Evolutionary conservation across 2,888 invertebrate species (phyloP), one percentile per base, ranked within the genome.

Genomic region (Conistra vaccinii): DNA sequence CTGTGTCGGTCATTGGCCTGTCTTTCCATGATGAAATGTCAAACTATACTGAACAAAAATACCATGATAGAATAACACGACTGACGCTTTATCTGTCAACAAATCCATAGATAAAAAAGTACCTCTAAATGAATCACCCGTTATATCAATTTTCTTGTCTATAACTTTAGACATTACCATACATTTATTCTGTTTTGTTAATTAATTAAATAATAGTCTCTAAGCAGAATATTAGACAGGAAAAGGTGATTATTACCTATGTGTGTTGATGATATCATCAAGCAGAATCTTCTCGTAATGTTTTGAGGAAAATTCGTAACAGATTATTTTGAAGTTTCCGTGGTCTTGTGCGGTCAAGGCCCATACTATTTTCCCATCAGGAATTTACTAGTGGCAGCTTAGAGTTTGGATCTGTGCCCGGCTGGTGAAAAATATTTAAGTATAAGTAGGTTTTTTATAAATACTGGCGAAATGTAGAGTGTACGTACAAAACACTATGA

Each of bases 161-260:
- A 42, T 39, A 55, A 45, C 4, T 14, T 61, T 1, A 14, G 29
- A 78, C 4, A 53, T 78, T 53, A 29, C 1, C 29, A 69, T 4
- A 42, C 45, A 79, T 35, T 35, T 35, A 35, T 35, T 57, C 29
- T 39, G 39, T 26, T 55, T 53, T 53, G 3, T 39, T 65, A 72
- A 53, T 73, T 39, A 60, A 7, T 60, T 42, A 51, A 26, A 51
- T 35, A 0, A 53, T 26, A 17, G 42, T 53, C 10, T 45, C 23
- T 60, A 60, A 39, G 26, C 26, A n/a, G 39, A 57, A 80, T 80
- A 42, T 45, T 17, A 35, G 20, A 45, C 29, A 45, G n/a, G 35
- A 65, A 72, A 65, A 26, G 2, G 14, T 23, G 14, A n/a, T 23
- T 9, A 29, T n/a, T n/a, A n/a, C n/a, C 20, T 39, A 53, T 32